Percentiles rank a stretch among this genome's conserved stretches.
phyloP scores from a whole-genome alignment of 2,113 vertebrate species.

The Thalassarche chlororhynchos region DNA sequence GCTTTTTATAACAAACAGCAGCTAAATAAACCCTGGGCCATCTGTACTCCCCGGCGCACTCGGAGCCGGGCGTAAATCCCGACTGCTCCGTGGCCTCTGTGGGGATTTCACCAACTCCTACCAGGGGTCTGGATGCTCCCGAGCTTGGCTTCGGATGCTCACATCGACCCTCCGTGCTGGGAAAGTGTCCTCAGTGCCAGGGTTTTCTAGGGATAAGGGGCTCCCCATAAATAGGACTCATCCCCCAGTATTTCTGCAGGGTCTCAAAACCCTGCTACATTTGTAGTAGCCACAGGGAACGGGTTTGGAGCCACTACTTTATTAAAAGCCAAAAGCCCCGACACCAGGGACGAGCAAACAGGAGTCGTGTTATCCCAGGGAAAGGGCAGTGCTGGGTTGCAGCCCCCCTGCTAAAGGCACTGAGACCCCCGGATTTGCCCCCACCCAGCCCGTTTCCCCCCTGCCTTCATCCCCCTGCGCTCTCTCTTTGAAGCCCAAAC shows the following conservation, averaged over 20 bases:
- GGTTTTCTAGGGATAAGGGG: not conserved
- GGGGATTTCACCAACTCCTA: not conserved
- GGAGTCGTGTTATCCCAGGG: not conserved
- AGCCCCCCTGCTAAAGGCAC: not conserved
- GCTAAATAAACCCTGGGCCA: constrained; percentile 1
- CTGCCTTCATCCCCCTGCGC: not conserved
- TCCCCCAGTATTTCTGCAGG: not conserved
- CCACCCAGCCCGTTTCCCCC: accelerated
- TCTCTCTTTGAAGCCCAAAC: not conserved
- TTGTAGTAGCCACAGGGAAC: not conserved
- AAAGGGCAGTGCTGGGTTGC: not conserved
- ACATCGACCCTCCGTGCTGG: accelerated
- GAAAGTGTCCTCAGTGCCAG: accelerated
- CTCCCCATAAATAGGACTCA: not conserved
- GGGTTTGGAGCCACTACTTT: not conserved
- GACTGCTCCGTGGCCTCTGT: not conserved
- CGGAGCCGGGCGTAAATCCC: not conserved
- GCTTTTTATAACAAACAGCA: not conserved
- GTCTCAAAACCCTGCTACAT: not conserved
- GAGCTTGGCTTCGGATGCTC: not conserved
- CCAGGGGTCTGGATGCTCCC: not conserved
- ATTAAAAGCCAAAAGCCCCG: not conserved
- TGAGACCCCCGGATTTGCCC: accelerated
- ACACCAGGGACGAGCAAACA: not conserved
- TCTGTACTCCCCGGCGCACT: not conserved